Conservation (phyloP, 2,113 vertebrate species). For the Nannobrachium achirus region DNA sequence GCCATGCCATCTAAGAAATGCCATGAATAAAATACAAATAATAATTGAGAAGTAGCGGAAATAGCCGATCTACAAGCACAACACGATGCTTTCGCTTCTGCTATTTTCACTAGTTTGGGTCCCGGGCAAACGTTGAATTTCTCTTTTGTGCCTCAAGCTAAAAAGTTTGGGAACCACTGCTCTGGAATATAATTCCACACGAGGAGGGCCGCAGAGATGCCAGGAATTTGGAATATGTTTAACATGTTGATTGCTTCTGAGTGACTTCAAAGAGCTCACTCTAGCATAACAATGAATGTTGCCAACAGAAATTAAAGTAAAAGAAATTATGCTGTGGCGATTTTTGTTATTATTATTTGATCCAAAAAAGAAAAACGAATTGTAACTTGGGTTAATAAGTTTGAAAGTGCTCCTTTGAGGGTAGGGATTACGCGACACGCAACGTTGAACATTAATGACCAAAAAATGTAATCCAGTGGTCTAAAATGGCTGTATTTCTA, state of each 20-base stretch:
- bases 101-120: too few relatives aligned
- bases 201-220: constrained; percentile 29
- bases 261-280: constrained; percentile 43
- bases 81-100: too few relatives aligned
- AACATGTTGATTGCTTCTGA: constrained; percentile 51
- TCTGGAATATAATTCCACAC: constrained; percentile 24
- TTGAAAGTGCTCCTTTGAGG: constrained; percentile 38
- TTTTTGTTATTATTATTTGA: constrained; percentile 3
- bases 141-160: too few relatives aligned
- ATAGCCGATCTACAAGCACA: too few relatives aligned
- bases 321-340: constrained; percentile 2
- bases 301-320: constrained; percentile 28
- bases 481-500: constrained; percentile 23
- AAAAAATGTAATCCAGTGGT: constrained; percentile 27
- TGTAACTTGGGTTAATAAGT: constrained; percentile 47
- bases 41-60: too few relatives aligned
- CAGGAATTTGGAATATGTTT: constrained; percentile 29
- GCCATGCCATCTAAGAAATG: too few relatives aligned
- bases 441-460: constrained; percentile 34
- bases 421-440: constrained; percentile 32
- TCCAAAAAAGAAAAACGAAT: neutral
- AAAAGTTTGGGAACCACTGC: too few relatives aligned
- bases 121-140: too few relatives aligned
- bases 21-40: too few relatives aligned
- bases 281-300: constrained; percentile 41